Evolutionary conservation across 2,113 vertebrate genomes (phyloP).

Genomic region (Passerina amoena): DNA sequence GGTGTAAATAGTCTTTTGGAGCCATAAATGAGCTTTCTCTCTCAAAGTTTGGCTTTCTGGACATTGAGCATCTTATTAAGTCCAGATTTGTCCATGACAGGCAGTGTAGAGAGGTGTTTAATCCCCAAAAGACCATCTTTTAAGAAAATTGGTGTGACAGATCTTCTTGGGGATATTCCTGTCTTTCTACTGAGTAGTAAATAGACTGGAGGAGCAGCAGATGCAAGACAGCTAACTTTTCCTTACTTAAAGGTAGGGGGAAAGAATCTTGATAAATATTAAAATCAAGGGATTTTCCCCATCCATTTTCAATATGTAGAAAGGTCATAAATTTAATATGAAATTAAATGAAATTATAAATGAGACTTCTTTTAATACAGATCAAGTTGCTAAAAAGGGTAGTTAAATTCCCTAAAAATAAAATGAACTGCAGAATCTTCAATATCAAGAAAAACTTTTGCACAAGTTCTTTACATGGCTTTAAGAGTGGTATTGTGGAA

Average conservation of each 20-base stretch:
- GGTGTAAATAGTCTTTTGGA: background rate
- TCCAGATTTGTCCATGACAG: background rate
- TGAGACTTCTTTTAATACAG: background rate
- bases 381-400: background rate
- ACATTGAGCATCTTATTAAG: background rate
- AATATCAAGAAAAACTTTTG: background rate
- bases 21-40: background rate
- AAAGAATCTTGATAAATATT: background rate
- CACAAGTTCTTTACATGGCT: background rate
- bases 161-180: background rate
- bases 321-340: background rate
- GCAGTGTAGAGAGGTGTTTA: background rate
- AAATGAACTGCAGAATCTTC: background rate
- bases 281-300: rapidly evolving
- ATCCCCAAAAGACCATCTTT: background rate
- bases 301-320: background rate
- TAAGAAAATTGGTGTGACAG: background rate
- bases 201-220: background rate
- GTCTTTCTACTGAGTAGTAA: background rate
- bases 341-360: background rate
- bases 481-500: background rate
- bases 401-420: background rate
- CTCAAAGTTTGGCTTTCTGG: background rate
- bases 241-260: background rate
- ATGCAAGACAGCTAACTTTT: background rate